These are phyloP conservation scores for Rhizoglyphus robini DNA, from an alignment of 1,140 invertebrate genomes.

Conservation along the genomic window DNA sequence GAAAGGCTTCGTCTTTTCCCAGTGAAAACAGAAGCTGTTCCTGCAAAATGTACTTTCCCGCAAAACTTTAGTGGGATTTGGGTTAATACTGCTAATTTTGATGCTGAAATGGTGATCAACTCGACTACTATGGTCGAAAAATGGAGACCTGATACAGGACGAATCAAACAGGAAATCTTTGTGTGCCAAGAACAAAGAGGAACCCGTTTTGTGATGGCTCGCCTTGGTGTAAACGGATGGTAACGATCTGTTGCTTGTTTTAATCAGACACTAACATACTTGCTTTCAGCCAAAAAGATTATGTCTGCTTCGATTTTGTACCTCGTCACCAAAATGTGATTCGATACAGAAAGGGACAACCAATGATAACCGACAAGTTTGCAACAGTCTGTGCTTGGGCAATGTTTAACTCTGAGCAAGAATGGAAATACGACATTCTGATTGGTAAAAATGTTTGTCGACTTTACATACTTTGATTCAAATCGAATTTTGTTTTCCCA, in stretches of 20 bases:
- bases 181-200: constrained; percentile 79
- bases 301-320: constrained; percentile 89
- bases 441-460: constrained; percentile 39
- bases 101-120: constrained; percentile 84
- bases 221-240: constrained; percentile 90
- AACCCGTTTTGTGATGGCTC: constrained; percentile 80
- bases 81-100: constrained; percentile 92
- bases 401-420: constrained; percentile 64
- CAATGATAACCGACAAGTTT: constrained; percentile 75
- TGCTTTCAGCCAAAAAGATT: constrained; percentile 76
- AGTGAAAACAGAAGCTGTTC: constrained; percentile 69
- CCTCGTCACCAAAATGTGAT: constrained; percentile 91
- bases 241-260: constrained; percentile 32
- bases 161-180: constrained; percentile 76
- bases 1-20: constrained; percentile 61
- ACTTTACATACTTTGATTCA: neutral
- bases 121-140: constrained; percentile 91
- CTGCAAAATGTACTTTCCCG: constrained; percentile 74
- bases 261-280: neutral
- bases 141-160: constrained; percentile 74
- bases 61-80: constrained; percentile 85
- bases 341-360: constrained; percentile 68
- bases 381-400: constrained; percentile 86
- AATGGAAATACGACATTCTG: constrained; percentile 77
- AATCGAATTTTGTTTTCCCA: constrained; percentile 31